Evolutionary conservation across 64 coral and sea anemone species (phyloP).

Genomic region (Montipora foliosa): DNA sequence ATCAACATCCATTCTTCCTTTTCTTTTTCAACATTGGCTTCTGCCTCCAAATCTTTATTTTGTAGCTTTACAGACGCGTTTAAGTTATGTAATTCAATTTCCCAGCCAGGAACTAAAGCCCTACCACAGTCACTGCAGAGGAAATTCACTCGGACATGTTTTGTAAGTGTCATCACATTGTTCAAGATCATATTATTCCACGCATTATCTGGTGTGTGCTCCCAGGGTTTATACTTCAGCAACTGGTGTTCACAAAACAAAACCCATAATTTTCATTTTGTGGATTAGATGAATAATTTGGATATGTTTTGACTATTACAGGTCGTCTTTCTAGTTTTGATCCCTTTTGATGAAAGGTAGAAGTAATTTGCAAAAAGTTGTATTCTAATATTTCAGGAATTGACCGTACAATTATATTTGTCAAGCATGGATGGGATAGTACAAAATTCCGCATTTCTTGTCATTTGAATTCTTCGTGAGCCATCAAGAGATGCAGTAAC

Average conservation of each 20-base stretch:
- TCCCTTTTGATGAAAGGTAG: neutral
- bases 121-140: neutral
- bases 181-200: conserved; percentile 21
- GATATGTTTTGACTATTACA: conserved; percentile 57
- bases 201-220: conserved; percentile 3
- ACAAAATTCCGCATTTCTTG: conserved; percentile 14
- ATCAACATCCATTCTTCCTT: conserved; percentile 58
- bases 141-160: conserved; percentile 18
- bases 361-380: conserved; percentile 44
- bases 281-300: conserved; percentile 61
- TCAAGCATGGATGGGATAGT: conserved; percentile 60
- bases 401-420: conserved; percentile 20
- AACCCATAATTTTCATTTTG: conserved; percentile 45
- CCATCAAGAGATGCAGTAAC: conserved; percentile 57
- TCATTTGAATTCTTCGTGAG: conserved; percentile 13
- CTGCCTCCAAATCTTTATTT: neutral
- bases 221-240: conserved; percentile 62
- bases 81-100: conserved; percentile 4
- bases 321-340: conserved; percentile 15
- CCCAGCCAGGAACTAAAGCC: conserved; percentile 31
- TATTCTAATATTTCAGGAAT: conserved; percentile 35
- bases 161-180: conserved; percentile 47
- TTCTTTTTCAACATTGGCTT: neutral
- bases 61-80: neutral
- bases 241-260: conserved; percentile 61